Conservation (phyloP, 2,113 vertebrate genomes). For the Deroptyus accipitrinus region DNA sequence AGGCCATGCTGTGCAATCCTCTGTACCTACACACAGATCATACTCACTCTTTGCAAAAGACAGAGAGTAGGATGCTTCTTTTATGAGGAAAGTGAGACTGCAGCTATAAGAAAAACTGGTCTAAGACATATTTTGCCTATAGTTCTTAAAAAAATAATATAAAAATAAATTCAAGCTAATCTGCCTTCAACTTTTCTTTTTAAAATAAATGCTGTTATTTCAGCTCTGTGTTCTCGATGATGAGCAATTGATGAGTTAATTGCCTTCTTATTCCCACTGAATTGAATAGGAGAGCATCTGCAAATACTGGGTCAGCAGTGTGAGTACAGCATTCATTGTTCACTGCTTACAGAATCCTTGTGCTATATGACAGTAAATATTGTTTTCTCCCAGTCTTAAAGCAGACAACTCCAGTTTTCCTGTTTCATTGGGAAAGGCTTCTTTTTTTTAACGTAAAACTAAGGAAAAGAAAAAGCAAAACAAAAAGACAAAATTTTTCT, state of each 20-base stretch:
- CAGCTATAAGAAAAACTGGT: neutral
- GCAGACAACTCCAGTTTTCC: neutral
- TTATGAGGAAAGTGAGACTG: neutral
- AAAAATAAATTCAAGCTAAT: neutral
- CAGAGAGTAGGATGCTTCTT: neutral
- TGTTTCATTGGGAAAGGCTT: neutral
- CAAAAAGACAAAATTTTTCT: neutral
- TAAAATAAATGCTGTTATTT: neutral
- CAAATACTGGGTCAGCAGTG: neutral
- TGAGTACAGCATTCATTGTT: neutral
- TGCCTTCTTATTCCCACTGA: neutral
- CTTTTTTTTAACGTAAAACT: neutral
- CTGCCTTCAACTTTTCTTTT: neutral
- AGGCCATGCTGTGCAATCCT: neutral
- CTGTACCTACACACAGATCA: neutral
- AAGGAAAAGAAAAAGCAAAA: neutral
- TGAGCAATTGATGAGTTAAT: neutral
- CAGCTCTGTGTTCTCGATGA: neutral
- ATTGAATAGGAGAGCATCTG: neutral
- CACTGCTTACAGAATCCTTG: neutral
- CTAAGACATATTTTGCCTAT: neutral
- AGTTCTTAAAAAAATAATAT: neutral
- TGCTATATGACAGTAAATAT: neutral
- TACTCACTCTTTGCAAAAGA: neutral
- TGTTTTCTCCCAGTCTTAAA: conserved; percentile 6